phyloP scores from a whole-genome alignment of 2,888 invertebrate species.

The Gastracanthus pulcherrimus region DNA sequence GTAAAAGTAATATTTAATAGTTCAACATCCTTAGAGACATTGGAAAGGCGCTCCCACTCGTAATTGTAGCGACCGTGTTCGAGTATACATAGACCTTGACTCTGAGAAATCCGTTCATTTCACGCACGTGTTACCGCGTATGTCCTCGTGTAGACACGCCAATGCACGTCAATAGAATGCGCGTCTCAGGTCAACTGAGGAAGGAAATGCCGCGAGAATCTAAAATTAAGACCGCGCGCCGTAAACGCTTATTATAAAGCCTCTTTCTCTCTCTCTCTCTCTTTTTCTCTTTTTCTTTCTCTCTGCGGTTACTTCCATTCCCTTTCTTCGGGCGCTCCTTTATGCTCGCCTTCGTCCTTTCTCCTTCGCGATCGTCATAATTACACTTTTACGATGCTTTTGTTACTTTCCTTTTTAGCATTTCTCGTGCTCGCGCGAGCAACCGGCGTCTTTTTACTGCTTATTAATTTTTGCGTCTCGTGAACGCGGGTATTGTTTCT shows the following conservation, averaged over 20 bases:
- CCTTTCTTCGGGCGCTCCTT: no score
- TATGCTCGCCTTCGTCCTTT: slow-evolving; percentile 16
- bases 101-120: background rate
- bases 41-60: no score
- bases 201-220: slow-evolving; percentile 58
- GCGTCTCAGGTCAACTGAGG: background rate
- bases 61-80: no score
- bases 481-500: slow-evolving; percentile 25
- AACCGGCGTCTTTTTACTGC: slow-evolving; percentile 5
- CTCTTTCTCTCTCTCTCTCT: slow-evolving; percentile 31
- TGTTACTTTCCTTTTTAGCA: slow-evolving; percentile 36
- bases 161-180: no score
- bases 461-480: slow-evolving; percentile 42
- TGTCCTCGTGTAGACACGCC: no score
- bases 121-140: no score
- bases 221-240: slow-evolving; percentile 66
- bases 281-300: background rate
- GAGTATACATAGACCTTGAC: background rate
- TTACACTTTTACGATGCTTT: slow-evolving; percentile 43
- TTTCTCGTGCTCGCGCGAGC: background rate
- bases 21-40: no score
- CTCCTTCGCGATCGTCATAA: slow-evolving; percentile 34
- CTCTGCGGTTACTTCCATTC: background rate
- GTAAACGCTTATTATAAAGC: slow-evolving; percentile 60
- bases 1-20: no score